Conservation (phyloP, 2,888 invertebrate genomes). For the Pherbina coryleti region DNA sequence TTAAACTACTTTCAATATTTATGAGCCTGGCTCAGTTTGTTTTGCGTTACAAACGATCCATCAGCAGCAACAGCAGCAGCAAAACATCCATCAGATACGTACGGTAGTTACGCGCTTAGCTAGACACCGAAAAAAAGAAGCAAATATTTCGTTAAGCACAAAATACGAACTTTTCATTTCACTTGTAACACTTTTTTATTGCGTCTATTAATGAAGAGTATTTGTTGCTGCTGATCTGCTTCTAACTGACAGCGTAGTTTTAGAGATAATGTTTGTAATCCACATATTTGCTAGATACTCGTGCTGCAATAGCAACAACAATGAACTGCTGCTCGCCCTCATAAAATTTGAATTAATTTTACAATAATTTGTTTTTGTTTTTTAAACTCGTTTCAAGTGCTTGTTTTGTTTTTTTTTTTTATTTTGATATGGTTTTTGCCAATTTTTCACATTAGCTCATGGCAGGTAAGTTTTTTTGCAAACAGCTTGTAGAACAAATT, state of each 20-base stretch:
- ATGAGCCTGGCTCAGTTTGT: constrained; percentile 20
- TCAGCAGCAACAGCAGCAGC: neutral
- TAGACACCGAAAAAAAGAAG: neutral
- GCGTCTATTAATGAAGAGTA: too few species aligned
- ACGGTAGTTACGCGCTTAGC: neutral
- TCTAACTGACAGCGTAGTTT: neutral
- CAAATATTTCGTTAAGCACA: constrained; percentile 10
- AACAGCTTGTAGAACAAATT: constrained; percentile 21
- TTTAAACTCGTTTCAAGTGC: neutral
- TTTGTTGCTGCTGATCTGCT: neutral
- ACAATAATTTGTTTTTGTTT: neutral
- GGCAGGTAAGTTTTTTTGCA: constrained; percentile 22
- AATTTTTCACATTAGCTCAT: neutral
- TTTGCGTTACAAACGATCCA: neutral
- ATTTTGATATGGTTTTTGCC: neutral
- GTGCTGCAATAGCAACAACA: neutral
- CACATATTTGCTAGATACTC: neutral
- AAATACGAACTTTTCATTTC: constrained; percentile 36
- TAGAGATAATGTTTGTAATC: neutral
- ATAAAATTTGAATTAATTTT: constrained; percentile 36
- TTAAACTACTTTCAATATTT: constrained; percentile 40
- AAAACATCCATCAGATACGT: neutral
- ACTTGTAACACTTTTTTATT: constrained; percentile 38
- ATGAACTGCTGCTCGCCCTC: constrained; percentile 14
- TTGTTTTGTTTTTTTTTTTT: constrained; percentile 42